Evolutionary conservation across 2,888 invertebrate species (phyloP).

Genomic region (Ferrisia virgata): DNA sequence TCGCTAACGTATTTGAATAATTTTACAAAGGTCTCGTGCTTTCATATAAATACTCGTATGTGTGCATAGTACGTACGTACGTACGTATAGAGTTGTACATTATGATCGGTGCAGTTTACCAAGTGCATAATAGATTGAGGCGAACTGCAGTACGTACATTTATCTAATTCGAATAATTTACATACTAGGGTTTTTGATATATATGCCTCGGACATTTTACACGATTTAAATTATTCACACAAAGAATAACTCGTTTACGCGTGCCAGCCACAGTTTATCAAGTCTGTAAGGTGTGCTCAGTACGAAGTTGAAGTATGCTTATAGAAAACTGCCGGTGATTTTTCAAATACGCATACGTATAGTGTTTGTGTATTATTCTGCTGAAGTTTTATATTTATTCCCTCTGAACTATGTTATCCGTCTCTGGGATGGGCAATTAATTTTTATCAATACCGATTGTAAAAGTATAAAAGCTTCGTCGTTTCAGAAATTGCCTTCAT

Average conservation of each 20-base stretch:
- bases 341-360: too few relatives aligned
- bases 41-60: too few relatives aligned
- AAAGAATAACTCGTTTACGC: not conserved
- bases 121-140: not conserved
- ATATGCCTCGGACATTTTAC: not conserved
- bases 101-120: not conserved
- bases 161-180: constrained; percentile 14
- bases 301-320: not conserved
- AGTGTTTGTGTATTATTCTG: too few relatives aligned
- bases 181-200: not conserved
- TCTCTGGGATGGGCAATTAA: too few relatives aligned
- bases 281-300: not conserved
- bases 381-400: too few relatives aligned
- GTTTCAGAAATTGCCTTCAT: too few relatives aligned
- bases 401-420: too few relatives aligned
- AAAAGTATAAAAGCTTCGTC: too few relatives aligned
- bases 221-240: constrained; percentile 13
- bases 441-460: too few relatives aligned
- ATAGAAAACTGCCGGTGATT: not conserved
- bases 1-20: not conserved
- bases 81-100: not conserved
- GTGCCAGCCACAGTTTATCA: not conserved
- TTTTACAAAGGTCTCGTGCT: not conserved
- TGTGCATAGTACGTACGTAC: too few relatives aligned
- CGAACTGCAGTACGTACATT: not conserved